Base-by-base conservation (phyloP, 2,888 invertebrate species). In the Anoncus sp. region DNA sequence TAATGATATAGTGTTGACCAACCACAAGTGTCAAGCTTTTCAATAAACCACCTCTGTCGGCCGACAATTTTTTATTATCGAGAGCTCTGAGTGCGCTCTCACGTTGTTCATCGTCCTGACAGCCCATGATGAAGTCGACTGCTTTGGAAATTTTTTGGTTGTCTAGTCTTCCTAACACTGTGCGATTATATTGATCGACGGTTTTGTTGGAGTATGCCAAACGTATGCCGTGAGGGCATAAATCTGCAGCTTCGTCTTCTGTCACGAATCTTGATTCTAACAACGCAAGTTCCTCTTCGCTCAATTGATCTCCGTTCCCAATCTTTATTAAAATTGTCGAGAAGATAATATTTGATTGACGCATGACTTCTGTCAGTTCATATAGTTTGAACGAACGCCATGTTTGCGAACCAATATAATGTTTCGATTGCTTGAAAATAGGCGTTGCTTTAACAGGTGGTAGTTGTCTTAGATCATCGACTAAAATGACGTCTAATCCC, bases 391-490 rank as follows among this genome's bases (percentile, higher is more conserved):
- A 72, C 49, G 69, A 72, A 53, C 82, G 86, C 89, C 89, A 90
- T 43, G 88, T 76, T 18, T 80, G 47, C 14, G 80, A 79, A 60
- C 86, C 86, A 76, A 79, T n/a, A 14, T 16, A 16, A 14, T 27
- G 27, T 53, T 53, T 53, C 16, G 6, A 16, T 27, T 53, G 53
- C n/a, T 86, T 87, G 60, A 81, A 88, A 27, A 88, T 87, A 40
- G 86, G 83, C 35, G 86, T 90, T 10, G 72, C 75, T 55, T 65
- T n/a, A 16, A 83, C 90, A 40, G 90, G 87, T 45, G 90, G 89
- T 62, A 88, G 71, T 83, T 90, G 90, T 10, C 88, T 80, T 45
- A 91, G 83, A 84, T 91, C 91, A 20, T 88, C 88, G 78, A 86
- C 85, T 2, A 89, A 84, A 77, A 90, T 87, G 0, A 90, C 63